Conservation (phyloP, 2,888 invertebrate genomes). For the Blastobasis adustella region DNA sequence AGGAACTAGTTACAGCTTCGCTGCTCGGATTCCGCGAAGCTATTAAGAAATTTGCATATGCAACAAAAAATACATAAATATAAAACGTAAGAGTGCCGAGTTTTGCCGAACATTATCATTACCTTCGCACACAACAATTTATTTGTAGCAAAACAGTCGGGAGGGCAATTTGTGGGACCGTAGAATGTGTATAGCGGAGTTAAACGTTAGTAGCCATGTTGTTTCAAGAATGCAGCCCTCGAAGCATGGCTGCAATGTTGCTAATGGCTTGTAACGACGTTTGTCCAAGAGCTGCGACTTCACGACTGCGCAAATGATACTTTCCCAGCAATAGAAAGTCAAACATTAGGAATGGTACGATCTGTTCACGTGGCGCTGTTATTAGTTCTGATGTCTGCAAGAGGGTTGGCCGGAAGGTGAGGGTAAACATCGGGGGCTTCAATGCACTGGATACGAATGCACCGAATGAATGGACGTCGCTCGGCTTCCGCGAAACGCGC, state of each 20-base stretch:
- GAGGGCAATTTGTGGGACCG: slow-evolving; percentile 12
- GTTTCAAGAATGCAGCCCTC: slow-evolving; percentile 20
- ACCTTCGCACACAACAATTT: slow-evolving; percentile 32
- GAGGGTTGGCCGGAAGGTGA: slow-evolving; percentile 48
- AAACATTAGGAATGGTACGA: slow-evolving; percentile 53
- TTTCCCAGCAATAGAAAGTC: slow-evolving; percentile 66
- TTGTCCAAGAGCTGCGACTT: slow-evolving; percentile 30
- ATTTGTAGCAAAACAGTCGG: slow-evolving; percentile 28
- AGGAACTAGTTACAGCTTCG: slow-evolving; percentile 4
- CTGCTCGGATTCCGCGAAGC: background rate
- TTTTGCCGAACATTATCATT: slow-evolving; percentile 24
- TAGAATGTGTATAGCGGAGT: slow-evolving; percentile 6
- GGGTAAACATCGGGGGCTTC: slow-evolving; percentile 51
- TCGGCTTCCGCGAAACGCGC: slow-evolving; percentile 47
- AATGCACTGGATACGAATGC: slow-evolving; percentile 40
- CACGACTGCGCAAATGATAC: slow-evolving; percentile 51
- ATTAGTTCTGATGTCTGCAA: slow-evolving; percentile 42
- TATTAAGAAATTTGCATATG: slow-evolving; percentile 4
- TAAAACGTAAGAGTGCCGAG: slow-evolving; percentile 1
- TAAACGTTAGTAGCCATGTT: slow-evolving; percentile 2
- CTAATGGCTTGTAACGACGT: slow-evolving; percentile 48
- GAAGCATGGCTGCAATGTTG: slow-evolving; percentile 44
- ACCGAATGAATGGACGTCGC: slow-evolving; percentile 46
- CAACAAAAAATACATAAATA: slow-evolving; percentile 5
- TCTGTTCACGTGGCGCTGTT: slow-evolving; percentile 54